A percentile compares a stretch with the other conserved stretches of the same genome.
Conservation (phyloP, 2,888 invertebrate genomes). For the Trachelus iudaicus region DNA sequence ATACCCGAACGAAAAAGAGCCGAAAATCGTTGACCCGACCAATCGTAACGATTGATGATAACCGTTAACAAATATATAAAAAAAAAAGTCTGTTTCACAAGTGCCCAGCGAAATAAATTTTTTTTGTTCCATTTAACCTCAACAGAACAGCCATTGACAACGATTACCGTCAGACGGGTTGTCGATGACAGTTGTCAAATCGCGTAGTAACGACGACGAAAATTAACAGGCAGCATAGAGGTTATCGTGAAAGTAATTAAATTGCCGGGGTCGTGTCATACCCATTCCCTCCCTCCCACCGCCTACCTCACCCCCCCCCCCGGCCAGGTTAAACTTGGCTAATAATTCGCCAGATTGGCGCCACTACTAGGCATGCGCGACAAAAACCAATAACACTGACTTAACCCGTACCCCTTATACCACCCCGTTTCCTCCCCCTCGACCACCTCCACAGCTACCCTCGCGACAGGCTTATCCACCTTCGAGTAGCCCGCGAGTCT, state of each 20-base stretch:
- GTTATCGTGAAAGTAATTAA: neutral
- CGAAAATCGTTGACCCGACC: too few relatives aligned
- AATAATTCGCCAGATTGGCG: constrained; percentile 63
- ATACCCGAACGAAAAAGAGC: neutral
- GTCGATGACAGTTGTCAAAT: too few relatives aligned
- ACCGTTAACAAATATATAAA: too few relatives aligned
- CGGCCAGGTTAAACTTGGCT: constrained; percentile 54
- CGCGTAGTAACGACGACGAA: too few relatives aligned
- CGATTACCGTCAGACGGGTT: too few relatives aligned
- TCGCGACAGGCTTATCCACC: constrained; percentile 2
- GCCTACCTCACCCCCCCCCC: constrained; percentile 8
- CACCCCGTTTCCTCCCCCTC: constrained; percentile 8
- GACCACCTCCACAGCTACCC: constrained; percentile 14
- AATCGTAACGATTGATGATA: too few relatives aligned
- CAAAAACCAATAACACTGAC: constrained; percentile 61
- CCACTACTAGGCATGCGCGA: constrained; percentile 59
- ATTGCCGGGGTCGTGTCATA: constrained; percentile 37
- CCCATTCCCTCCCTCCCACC: constrained; percentile 36
- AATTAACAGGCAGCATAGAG: too few relatives aligned
- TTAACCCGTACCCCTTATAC: constrained; percentile 32
- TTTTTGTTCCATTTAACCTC: neutral
- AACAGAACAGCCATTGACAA: neutral
- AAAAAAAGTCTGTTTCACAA: too few relatives aligned
- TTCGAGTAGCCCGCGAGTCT: too few relatives aligned
- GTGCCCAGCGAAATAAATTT: neutral